Evolutionary conservation across 2,113 vertebrate genomes (phyloP), one percentile per base, ranked within the genome.

Genomic region (Muntiacus reevesi): DNA sequence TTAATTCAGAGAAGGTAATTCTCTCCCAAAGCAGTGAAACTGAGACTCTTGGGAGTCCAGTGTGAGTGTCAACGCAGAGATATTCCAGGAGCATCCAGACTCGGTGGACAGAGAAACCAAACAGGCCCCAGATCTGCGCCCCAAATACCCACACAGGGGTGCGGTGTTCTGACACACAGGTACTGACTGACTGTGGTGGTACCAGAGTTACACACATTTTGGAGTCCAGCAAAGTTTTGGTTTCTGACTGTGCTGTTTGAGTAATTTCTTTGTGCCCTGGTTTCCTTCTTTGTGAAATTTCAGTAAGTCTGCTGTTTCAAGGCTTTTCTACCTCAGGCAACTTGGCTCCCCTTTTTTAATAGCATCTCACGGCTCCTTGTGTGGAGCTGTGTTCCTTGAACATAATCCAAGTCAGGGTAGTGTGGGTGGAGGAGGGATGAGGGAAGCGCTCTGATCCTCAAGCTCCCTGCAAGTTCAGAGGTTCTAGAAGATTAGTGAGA

Each of bases 261-360:
- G 21, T 82, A 47, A 67, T 55, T 76, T 85, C 36, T 87, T 87
- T 91, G 74, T 85, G 27, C 12, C 47, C 57, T 84, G 28, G 36
- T 81, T 86, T 93, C 40, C 57, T 92, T 92, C 40, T 83, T 83
- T 71, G 19, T 90, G 67, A 87, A 82, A 67, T 2, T 87, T 33
- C 60, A 21, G 10, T 55, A 28, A 57, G 43, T 85, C 81, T 59
- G 25, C 28, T 76, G 8, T 81, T 27, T 5, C 1, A 43, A 43
- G 33, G 28, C 64, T 64, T 85, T 81, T 92, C 15, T 30, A 17
- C 33, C 36, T 93, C 81, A 60, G 87, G 50, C 23, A 85, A 0
- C 40, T 96, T 6, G 21, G 28, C 16, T 85, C 87, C 47, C 64
- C 71, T 54, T 76, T 86, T 47, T 89, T 47, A 40, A 36, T 47